Evolutionary conservation across 2,113 vertebrate species (phyloP).

Genomic region (Polypterus senegalus): DNA sequence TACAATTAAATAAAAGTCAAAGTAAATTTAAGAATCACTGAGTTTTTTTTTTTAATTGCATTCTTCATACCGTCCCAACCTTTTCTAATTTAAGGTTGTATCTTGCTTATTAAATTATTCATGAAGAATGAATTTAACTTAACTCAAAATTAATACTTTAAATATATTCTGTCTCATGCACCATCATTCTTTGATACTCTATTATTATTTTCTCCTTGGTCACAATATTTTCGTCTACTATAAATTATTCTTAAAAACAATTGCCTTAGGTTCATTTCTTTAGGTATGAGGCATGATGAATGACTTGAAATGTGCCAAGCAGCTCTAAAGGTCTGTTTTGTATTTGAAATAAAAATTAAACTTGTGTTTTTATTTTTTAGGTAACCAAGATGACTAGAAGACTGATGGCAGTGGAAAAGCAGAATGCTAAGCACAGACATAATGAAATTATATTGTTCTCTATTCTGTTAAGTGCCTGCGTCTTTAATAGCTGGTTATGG

Average conservation of each 20-base stretch:
- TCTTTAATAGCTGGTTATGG: slow-evolving; percentile 64
- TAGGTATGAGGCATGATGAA: background rate
- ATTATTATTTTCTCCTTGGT: background rate
- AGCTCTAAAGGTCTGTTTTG: background rate
- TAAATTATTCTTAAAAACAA: background rate
- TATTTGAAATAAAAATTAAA: background rate
- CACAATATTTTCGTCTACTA: background rate
- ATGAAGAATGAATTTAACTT: background rate
- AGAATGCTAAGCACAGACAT: slow-evolving; percentile 30
- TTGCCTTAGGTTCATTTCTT: background rate
- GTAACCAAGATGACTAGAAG: slow-evolving; percentile 42
- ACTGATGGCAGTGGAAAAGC: slow-evolving; percentile 46
- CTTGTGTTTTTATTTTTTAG: slow-evolving; percentile 28
- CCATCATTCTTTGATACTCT: background rate
- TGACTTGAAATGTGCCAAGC: background rate
- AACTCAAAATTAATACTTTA: background rate
- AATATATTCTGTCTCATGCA: background rate
- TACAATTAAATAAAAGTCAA: no score
- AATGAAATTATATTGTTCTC: slow-evolving; percentile 50
- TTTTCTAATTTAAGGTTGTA: background rate
- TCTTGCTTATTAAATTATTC: background rate
- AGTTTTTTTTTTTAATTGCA: background rate
- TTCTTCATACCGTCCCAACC: background rate
- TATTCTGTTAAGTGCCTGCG: slow-evolving; percentile 38
- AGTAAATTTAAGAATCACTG: background rate